phyloP scores from a whole-genome alignment of 1,140 invertebrate genomes.

The Archivesica marissinica region DNA sequence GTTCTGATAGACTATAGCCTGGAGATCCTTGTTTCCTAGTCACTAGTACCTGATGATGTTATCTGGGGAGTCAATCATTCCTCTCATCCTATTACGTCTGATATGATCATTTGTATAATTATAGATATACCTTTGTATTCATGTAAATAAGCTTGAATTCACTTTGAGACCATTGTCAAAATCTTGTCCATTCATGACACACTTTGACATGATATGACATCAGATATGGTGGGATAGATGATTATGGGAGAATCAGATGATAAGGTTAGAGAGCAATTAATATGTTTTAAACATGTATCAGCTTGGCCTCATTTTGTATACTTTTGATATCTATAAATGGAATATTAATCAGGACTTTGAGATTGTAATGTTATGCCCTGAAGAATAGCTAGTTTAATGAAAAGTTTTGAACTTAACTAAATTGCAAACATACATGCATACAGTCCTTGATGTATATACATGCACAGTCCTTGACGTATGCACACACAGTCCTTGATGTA shows the following conservation, averaged over 20 bases:
- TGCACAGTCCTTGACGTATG: background rate
- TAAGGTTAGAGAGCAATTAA: too few relatives aligned
- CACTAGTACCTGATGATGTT: background rate
- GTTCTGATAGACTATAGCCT: background rate
- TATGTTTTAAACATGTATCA: background rate
- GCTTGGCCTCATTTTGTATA: background rate
- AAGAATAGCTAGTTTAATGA: background rate
- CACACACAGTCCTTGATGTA: too few relatives aligned
- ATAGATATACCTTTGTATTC: background rate
- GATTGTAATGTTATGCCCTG: background rate
- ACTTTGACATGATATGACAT: background rate
- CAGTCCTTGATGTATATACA: background rate
- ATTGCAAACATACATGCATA: background rate
- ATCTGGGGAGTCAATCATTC: background rate
- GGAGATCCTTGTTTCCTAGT: background rate
- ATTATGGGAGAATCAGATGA: too few relatives aligned
- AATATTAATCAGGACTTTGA: background rate
- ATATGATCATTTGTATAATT: background rate
- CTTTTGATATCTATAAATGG: background rate
- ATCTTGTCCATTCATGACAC: background rate
- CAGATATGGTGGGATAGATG: background rate
- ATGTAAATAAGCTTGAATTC: background rate
- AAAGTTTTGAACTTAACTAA: background rate
- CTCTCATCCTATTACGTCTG: background rate
- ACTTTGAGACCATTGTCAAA: background rate